These are phyloP conservation scores for Callyntrura guangdongensis DNA, from an alignment of 2,888 invertebrate species.

Conservation along the genomic window DNA sequence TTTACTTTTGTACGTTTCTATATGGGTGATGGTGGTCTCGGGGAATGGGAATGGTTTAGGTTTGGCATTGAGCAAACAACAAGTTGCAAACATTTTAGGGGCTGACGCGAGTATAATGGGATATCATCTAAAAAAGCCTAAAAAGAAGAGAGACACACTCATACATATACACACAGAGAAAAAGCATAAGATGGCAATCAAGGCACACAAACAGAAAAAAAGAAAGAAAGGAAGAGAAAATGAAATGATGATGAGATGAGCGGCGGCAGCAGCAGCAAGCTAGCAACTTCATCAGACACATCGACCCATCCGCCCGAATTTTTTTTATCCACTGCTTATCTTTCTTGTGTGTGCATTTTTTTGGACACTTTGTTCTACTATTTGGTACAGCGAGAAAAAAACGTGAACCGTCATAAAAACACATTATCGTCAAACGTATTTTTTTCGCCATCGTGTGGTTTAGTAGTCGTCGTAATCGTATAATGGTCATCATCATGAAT, in stretches of 20 bases:
- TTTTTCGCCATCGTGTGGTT: not conserved
- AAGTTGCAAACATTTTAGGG: slow-evolving; percentile 31
- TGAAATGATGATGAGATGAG: slow-evolving; percentile 36
- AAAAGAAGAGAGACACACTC: not conserved
- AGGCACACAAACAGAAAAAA: not conserved
- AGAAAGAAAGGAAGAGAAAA: not conserved
- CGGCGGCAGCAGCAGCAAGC: not conserved
- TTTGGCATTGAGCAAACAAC: slow-evolving; percentile 28
- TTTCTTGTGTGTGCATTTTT: not conserved
- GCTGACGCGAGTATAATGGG: not conserved
- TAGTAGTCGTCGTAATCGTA: slow-evolving; percentile 1
- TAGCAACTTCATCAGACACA: not conserved
- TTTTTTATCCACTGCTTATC: slow-evolving; percentile 23
- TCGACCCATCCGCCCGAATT: slow-evolving; percentile 1
- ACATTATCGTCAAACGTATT: not conserved
- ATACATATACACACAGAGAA: not conserved
- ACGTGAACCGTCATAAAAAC: not conserved
- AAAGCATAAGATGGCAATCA: slow-evolving; percentile 39
- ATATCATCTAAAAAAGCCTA: not conserved
- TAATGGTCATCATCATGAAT: not conserved
- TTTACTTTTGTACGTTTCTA: slow-evolving; percentile 15
- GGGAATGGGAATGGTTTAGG: not conserved
- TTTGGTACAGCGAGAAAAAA: not conserved
- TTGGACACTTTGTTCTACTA: not conserved
- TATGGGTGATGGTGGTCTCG: not conserved